Conservation (phyloP, 2,797 vertebrate species). For the Microchirus variegatus region DNA sequence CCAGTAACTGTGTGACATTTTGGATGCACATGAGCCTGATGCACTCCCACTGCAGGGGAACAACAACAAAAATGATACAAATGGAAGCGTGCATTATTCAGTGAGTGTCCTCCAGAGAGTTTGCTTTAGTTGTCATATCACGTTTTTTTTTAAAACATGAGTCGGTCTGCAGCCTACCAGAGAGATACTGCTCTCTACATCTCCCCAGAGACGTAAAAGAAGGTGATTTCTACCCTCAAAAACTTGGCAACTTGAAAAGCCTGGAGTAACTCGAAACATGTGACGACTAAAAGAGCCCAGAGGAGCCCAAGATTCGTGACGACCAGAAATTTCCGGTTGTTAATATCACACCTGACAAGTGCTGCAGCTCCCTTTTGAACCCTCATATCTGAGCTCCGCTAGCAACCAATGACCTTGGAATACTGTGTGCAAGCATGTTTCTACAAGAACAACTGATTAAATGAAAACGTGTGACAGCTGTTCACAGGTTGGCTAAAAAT, state of each 20-base stretch:
- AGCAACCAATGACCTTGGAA: constrained; percentile 70
- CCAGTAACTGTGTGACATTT: constrained; percentile 14
- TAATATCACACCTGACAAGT: constrained; percentile 60
- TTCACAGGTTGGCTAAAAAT: constrained; percentile 18
- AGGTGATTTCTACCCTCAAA: constrained; percentile 67
- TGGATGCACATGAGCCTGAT: constrained; percentile 31
- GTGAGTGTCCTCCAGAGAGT: constrained; percentile 45
- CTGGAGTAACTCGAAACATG: constrained; percentile 64
- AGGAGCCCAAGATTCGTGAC: constrained; percentile 63
- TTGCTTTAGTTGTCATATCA: constrained; percentile 61
- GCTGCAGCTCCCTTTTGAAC: constrained; percentile 51
- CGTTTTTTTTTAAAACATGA: constrained; percentile 64
- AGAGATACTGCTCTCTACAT: constrained; percentile 53
- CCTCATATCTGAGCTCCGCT: constrained; percentile 46
- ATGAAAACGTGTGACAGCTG: constrained; percentile 28
- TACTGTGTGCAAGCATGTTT: constrained; percentile 39
- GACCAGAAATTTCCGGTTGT: constrained; percentile 63
- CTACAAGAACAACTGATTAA: constrained; percentile 45
- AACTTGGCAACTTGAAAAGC: constrained; percentile 66
- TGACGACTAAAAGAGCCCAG: constrained; percentile 65
- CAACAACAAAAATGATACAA: constrained; percentile 55
- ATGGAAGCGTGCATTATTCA: constrained; percentile 50
- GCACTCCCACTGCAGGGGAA: constrained; percentile 40
- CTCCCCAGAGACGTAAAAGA: constrained; percentile 61
- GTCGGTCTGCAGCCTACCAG: constrained; percentile 52